Conservation (phyloP, 2,113 vertebrate genomes). For the Typhlomys cinereus region DNA sequence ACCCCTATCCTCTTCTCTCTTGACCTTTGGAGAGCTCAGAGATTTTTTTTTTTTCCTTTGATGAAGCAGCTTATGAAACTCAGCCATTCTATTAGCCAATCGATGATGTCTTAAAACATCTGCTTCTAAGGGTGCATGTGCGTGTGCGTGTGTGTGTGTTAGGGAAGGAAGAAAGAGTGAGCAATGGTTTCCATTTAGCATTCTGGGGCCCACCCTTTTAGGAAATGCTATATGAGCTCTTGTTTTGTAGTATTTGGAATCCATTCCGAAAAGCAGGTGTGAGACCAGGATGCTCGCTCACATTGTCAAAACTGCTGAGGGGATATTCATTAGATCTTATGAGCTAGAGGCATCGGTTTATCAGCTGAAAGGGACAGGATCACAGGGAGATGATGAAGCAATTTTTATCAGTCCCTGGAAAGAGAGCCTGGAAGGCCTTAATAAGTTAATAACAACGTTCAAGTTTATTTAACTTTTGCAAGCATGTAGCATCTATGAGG, state of each 20-base stretch:
- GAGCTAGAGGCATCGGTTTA: background rate
- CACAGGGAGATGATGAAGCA: accelerated
- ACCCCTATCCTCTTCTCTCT: background rate
- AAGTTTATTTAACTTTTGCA: slow-evolving; percentile 27
- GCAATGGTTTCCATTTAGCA: slow-evolving; percentile 75
- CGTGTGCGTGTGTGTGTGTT: background rate
- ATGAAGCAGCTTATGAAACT: slow-evolving; percentile 8
- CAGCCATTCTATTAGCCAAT: background rate
- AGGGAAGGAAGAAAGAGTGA: slow-evolving; percentile 51
- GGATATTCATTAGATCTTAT: slow-evolving; percentile 48
- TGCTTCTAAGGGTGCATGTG: background rate
- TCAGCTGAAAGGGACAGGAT: slow-evolving; percentile 20
- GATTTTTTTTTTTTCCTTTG: slow-evolving; percentile 19
- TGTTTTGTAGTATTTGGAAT: slow-evolving; percentile 54
- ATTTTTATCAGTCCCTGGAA: background rate
- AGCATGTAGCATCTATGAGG: background rate
- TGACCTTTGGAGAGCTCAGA: background rate
- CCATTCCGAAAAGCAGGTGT: slow-evolving; percentile 71
- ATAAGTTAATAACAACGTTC: background rate
- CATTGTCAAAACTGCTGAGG: background rate
- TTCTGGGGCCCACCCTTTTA: slow-evolving; percentile 69
- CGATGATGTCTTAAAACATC: too few relatives aligned
- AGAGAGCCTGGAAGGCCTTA: background rate
- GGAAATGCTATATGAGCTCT: slow-evolving; percentile 71
- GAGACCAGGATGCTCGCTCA: slow-evolving; percentile 58